These are phyloP conservation scores for Sebastes melanostomus DNA, from an alignment of 2,797 vertebrate species.

Conservation along the genomic window DNA sequence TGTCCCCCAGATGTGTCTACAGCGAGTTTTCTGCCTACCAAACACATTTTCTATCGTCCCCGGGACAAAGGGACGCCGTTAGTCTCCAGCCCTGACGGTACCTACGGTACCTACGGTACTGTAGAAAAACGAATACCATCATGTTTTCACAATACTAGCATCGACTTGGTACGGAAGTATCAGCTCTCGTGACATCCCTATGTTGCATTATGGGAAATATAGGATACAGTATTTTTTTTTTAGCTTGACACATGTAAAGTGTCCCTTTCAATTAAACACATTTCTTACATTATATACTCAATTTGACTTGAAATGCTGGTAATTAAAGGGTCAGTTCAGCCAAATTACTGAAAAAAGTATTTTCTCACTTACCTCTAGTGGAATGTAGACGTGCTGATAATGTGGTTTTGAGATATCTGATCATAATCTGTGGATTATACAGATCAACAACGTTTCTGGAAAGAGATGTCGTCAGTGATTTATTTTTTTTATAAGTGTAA, in stretches of 20 bases:
- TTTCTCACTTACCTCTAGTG: not conserved
- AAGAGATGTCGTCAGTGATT: not conserved
- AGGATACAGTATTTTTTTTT: not conserved
- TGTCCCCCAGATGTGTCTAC: no score
- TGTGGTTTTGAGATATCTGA: not conserved
- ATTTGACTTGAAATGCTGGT: not conserved
- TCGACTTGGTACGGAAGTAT: no score
- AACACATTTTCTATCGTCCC: no score
- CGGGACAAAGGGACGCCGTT: no score
- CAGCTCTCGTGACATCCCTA: not conserved
- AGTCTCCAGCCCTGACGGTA: no score
- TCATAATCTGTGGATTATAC: not conserved
- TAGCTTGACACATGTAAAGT: not conserved
- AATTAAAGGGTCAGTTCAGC: not conserved
- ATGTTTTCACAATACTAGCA: no score
- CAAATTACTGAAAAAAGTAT: not conserved
- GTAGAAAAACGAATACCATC: no score
- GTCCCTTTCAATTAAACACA: not conserved
- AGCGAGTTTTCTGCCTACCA: no score
- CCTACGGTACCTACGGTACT: no score
- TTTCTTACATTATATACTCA: not conserved
- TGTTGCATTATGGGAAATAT: not conserved
- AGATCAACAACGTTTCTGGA: conserved; percentile 8
- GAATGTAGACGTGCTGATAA: not conserved
- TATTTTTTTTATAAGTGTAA: not conserved